Conservation (phyloP, 2,797 vertebrate species). For the Peromyscus nudipes region DNA sequence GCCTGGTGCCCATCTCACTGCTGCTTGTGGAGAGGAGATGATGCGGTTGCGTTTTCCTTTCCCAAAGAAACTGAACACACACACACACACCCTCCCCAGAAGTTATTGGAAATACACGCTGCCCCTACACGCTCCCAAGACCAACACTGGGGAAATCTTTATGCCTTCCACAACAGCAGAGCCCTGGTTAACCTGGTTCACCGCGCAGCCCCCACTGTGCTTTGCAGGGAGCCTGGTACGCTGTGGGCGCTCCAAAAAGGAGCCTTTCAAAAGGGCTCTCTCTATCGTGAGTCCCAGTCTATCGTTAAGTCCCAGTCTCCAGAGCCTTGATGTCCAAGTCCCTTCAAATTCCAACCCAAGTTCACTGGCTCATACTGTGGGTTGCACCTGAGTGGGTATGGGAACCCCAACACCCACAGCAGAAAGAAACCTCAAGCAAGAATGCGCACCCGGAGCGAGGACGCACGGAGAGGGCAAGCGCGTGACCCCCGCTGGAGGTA, state of each 20-base stretch:
- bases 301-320: not conserved
- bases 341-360: constrained; percentile 21
- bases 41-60: not conserved
- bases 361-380: not conserved
- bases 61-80: not conserved
- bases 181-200: not conserved
- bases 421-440: not conserved
- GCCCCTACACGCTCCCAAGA: not conserved
- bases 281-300: not conserved
- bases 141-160: not conserved
- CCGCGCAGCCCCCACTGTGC: fast-evolving
- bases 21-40: not conserved
- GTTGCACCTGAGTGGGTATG: not conserved
- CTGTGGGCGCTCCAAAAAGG: not conserved
- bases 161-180: not conserved
- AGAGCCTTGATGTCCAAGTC: not conserved
- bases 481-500: not conserved
- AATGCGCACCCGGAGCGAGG: not conserved
- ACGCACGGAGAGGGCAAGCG: not conserved
- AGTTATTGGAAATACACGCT: constrained; percentile 43
- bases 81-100: not conserved
- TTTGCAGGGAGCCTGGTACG: not conserved
- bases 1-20: not conserved
- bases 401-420: not conserved
- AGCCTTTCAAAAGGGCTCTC: not conserved